Conservation (phyloP, 37 sponge, comb jelly and placozoan species). For the Chondrosia reniformis region DNA sequence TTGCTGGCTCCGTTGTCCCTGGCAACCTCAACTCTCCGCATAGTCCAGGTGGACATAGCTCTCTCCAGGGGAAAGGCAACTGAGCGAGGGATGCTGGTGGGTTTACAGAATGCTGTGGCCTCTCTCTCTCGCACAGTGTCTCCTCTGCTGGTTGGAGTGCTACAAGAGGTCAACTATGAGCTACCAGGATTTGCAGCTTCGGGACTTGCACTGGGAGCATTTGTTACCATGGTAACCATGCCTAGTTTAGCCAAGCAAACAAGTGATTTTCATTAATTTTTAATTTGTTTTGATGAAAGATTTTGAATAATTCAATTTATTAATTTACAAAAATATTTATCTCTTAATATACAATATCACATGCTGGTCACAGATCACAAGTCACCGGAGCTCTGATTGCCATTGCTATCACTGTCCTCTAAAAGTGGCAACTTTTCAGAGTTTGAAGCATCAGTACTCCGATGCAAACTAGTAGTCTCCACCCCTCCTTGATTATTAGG, state of each 20-base stretch:
- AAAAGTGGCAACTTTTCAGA: too few species aligned
- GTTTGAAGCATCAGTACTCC: too few species aligned
- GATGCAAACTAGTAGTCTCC: background rate
- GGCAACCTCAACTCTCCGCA: slow-evolving; percentile 59
- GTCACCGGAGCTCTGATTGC: too few species aligned
- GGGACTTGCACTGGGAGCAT: slow-evolving; percentile 24
- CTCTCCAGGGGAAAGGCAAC: slow-evolving; percentile 35
- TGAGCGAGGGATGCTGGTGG: slow-evolving; percentile 70
- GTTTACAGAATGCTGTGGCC: slow-evolving; percentile 50
- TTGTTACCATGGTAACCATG: background rate
- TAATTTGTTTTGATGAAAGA: too few species aligned
- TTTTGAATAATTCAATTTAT: too few species aligned
- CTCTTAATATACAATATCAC: too few species aligned
- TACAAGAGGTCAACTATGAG: slow-evolving; percentile 29
- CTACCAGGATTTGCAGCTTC: slow-evolving; percentile 34
- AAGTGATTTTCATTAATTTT: too few species aligned
- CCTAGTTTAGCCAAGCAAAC: too few species aligned
- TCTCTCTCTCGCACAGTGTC: slow-evolving; percentile 61
- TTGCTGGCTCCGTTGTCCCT: slow-evolving; percentile 47
- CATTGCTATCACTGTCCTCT: too few species aligned
- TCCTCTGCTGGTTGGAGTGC: slow-evolving; percentile 57
- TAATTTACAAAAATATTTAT: too few species aligned
- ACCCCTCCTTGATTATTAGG: background rate
- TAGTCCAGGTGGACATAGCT: slow-evolving; percentile 27
- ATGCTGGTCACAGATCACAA: too few species aligned